Base-by-base conservation (phyloP, 2,888 invertebrate genomes). In the Adineta ricciae region DNA sequence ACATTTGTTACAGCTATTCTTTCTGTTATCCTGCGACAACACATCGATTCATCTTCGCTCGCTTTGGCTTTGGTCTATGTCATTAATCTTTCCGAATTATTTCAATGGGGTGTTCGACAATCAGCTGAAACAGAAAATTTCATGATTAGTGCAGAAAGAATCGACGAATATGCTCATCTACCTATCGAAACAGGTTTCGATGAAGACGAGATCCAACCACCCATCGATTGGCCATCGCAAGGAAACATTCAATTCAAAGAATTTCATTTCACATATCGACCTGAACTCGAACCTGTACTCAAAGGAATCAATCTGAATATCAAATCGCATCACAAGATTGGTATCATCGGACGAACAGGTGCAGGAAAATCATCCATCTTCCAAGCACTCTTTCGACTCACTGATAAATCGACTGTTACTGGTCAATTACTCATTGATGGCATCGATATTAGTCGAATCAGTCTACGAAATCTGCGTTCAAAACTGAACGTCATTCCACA, bases 61-160 rank as follows among this genome's bases (percentile, higher is more conserved):
- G 56, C 90, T 46, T 85, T 90, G 83, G 88, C 88, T 49, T 87
- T 90, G 86, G 89, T 89, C 7, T 90, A 90, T 87, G 88, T 89
- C 38, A 89, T 90, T 87, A 88, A 90, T 3, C 86, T 95, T 86
- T 94, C 94, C 85, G 94, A 94, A 87, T 94, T 94, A 93, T 92
- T 95, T 86, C 94, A 95, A 89, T 96, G 95, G 95, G 95, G 95
- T 41, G 95, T 96, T 93, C 92, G 94, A 86, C 94, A 96, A 90
- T 95, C 95, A 88, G 95, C 95, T 0, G 95, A 95, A 89, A 89
- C 92, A 54, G 92, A 92, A 88, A 91, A 90, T 88, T 91, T 91
- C 91, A 91, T 91, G 91, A 90, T 91, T 27, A 90, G 86, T 7
- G 96, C 97, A 0, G 97, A 97, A 91, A 93, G 95, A 84, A 93